These are phyloP conservation scores for Sebastes dallii DNA, from an alignment of 2,797 vertebrate genomes.

Conservation along the genomic window DNA sequence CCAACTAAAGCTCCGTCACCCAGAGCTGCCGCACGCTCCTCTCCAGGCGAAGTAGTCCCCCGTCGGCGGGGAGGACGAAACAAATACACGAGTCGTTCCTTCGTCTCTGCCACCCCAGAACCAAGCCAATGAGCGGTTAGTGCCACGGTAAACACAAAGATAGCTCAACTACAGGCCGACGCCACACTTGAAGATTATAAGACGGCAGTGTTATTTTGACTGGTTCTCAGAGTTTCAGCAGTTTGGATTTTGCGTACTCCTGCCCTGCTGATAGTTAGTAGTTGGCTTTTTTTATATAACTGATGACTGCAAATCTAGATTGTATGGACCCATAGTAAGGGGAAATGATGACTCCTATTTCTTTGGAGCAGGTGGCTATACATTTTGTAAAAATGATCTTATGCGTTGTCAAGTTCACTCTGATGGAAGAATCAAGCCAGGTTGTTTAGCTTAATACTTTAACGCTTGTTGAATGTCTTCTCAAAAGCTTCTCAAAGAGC, in stretches of 20 bases:
- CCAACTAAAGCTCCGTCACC: neutral
- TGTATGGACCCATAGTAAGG: neutral
- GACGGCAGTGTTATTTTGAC: too few relatives aligned
- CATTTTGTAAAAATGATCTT: neutral
- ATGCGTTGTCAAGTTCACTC: neutral
- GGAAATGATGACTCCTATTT: neutral
- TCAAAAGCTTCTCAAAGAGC: neutral
- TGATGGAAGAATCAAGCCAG: neutral
- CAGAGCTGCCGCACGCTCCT: neutral
- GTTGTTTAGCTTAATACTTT: neutral
- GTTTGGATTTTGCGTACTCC: too few relatives aligned
- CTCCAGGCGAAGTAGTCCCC: too few relatives aligned
- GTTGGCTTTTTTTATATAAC: neutral
- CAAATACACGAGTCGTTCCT: too few relatives aligned
- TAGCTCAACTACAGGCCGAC: neutral
- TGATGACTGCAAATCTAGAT: neutral
- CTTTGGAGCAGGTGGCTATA: neutral
- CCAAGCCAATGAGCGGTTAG: too few relatives aligned
- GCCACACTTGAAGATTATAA: too few relatives aligned
- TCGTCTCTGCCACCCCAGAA: too few relatives aligned
- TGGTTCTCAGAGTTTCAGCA: too few relatives aligned
- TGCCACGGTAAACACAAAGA: neutral
- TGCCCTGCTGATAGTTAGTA: neutral
- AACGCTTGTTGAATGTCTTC: neutral
- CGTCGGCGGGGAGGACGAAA: too few relatives aligned